phyloP scores from a whole-genome alignment of 2,888 invertebrate species.

The Andricus curvator region DNA sequence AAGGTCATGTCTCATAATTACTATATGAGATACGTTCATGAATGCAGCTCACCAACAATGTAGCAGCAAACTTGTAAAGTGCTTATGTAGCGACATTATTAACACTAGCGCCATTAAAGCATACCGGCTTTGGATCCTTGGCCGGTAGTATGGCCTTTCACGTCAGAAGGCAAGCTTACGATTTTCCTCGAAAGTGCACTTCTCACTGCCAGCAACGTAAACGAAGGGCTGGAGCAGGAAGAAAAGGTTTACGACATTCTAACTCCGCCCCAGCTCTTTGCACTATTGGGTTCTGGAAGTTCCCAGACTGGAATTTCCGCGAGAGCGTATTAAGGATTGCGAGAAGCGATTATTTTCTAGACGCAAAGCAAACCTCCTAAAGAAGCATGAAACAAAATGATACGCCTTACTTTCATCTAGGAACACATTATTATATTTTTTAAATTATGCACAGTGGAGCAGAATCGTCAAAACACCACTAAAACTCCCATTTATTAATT shows the following conservation, averaged over 20 bases:
- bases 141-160: not conserved
- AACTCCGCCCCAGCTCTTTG: not conserved
- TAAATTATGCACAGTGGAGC: too few relatives aligned
- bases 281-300: not conserved
- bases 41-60: not conserved
- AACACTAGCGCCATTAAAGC: conserved; percentile 57
- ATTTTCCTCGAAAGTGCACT: not conserved
- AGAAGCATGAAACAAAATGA: not conserved
- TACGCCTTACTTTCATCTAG: not conserved
- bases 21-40: not conserved
- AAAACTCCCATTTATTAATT: too few relatives aligned
- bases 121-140: not conserved
- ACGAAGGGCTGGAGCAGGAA: not conserved
- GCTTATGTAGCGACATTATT: conserved; percentile 60
- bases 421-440: not conserved
- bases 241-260: conserved; percentile 8
- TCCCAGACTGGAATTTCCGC: not conserved
- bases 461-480: too few relatives aligned
- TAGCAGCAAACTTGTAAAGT: conserved; percentile 57
- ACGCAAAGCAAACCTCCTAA: not conserved
- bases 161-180: not conserved
- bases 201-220: not conserved
- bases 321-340: not conserved
- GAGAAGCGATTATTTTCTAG: not conserved
- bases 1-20: not conserved